phyloP scores from a whole-genome alignment of 2,888 invertebrate genomes.

The Amphiduros pacificus region DNA sequence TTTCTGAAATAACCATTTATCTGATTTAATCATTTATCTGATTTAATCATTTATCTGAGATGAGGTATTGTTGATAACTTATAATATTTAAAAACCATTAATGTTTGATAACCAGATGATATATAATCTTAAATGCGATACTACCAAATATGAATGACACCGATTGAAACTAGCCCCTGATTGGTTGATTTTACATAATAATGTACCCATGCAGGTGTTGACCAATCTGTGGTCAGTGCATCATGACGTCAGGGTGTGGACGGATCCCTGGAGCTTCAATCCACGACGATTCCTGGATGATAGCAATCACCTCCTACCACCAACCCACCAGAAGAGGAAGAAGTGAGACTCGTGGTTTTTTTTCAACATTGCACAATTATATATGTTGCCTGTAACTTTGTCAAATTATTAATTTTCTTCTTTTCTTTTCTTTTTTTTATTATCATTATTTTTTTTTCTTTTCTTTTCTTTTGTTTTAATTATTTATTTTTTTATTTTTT shows the following conservation, averaged over 20 bases:
- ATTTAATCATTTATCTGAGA: too few relatives aligned
- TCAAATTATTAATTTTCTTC: neutral
- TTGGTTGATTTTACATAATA: too few relatives aligned
- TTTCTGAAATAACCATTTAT: too few relatives aligned
- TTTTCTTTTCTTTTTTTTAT: neutral
- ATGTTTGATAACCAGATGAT: too few relatives aligned
- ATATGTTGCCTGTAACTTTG: neutral
- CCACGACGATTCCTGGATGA: slow-evolving; percentile 41
- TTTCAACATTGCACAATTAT: neutral
- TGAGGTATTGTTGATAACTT: too few relatives aligned
- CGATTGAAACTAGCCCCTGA: too few relatives aligned
- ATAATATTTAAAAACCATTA: too few relatives aligned
- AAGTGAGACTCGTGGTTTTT: slow-evolving; percentile 21
- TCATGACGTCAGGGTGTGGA: slow-evolving; percentile 42
- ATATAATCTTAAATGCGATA: too few relatives aligned
- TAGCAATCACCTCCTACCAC: slow-evolving; percentile 34
- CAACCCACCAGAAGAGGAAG: slow-evolving; percentile 33
- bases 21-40: too few relatives aligned
- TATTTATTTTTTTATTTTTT: neutral
- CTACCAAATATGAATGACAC: too few relatives aligned
- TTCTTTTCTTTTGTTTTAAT: neutral
- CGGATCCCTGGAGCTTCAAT: slow-evolving; percentile 41
- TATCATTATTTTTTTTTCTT: neutral
- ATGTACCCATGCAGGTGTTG: too few relatives aligned
- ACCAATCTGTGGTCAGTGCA: slow-evolving; percentile 50